phyloP scores from a whole-genome alignment of 2,797 vertebrate species.

The Lepus townsendii region DNA sequence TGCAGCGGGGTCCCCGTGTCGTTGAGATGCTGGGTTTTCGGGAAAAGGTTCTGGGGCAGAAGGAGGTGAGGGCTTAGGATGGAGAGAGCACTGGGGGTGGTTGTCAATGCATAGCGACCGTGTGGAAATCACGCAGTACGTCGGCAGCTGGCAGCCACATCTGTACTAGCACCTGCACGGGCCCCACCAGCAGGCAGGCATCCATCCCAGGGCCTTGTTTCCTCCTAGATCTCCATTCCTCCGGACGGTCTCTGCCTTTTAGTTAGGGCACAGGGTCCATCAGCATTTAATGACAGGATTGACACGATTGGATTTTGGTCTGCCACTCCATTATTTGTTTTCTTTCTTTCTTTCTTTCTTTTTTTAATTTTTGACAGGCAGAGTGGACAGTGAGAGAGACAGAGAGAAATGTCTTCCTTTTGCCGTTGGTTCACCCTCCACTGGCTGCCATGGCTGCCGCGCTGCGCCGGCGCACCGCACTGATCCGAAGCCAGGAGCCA shows the following conservation, averaged over 20 bases:
- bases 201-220: neutral
- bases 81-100: neutral
- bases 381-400: no score
- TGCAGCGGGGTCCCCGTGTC: neutral
- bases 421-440: no score
- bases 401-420: no score
- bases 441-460: no score
- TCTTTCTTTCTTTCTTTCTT: neutral
- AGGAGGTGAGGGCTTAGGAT: neutral
- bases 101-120: neutral
- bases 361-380: no score
- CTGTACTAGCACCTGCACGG: neutral
- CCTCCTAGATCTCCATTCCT: neutral
- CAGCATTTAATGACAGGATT: neutral
- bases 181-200: neutral
- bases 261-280: neutral
- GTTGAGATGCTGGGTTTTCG: neutral
- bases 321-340: neutral
- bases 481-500: no score
- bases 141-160: neutral
- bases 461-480: no score
- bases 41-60: accelerated
- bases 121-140: neutral
- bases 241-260: neutral
- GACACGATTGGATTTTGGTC: neutral